Base-by-base conservation (phyloP, 2,113 vertebrate genomes). In the Scomber japonicus region DNA sequence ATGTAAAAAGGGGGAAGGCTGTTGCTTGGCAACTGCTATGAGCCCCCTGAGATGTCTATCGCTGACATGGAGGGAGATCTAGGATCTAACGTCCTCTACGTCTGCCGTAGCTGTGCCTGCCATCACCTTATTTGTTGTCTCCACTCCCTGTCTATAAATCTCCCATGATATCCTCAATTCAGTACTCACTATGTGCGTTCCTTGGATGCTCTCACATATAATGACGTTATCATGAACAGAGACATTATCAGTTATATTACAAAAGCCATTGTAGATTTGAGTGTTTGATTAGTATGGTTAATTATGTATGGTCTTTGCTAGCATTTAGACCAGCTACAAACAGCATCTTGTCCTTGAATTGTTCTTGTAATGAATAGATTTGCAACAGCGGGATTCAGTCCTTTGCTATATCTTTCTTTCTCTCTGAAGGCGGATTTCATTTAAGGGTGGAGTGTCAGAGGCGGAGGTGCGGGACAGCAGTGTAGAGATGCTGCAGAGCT, bases 401-500 rank as follows among this genome's bases (percentile, higher is more conserved):
- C 45, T 62, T 83, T 21, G 57, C 10, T n/a, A 5, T 51, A 9
- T 76, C 21, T 69, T 21, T 80, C n/a, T 86, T 48, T 81, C n/a
- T 78, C 44, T 55, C 57, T 40, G 13, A 78, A 98, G 97, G 91
- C 95, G 96, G 10, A 97, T 98, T 80, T 97, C 96, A 31, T 97
- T 98, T 88, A 97, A 97, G 86, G 96, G 96, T 1, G 83, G 94
- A 0, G 83, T 95, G 74, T 96, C 96, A 0, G 96, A 98, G 88
- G 94, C 93, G 0, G 96, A 95, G 53, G 94, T 97, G 67, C 85
- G 85, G 64, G 97, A 98, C 73, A 96, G 94, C 95, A 98, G 97
- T 70, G 92, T 97, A 91, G 97, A 96, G 82, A 93, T 97, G 87
- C 94, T 98, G 85, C 95, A 94, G 3, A 92, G 91, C 62, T 98